These are phyloP conservation scores for Drosophila greeni DNA, from an alignment of 2,888 invertebrate genomes.

Conservation along the genomic window DNA sequence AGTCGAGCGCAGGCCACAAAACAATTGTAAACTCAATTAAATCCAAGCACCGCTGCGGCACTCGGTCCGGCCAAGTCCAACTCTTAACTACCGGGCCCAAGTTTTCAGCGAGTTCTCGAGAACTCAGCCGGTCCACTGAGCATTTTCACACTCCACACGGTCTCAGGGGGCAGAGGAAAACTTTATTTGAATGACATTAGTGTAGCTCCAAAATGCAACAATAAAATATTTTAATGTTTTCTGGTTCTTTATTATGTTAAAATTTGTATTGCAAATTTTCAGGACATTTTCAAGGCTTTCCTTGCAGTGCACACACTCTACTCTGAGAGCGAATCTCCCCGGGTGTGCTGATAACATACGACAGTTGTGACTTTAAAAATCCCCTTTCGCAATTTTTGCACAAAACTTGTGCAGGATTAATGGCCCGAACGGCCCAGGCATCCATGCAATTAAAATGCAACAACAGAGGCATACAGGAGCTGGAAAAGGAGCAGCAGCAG, in stretches of 20 bases:
- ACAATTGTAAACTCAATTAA: constrained; percentile 74
- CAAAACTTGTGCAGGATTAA: constrained; percentile 73
- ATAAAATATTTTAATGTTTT: not conserved
- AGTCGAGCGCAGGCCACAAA: constrained; percentile 55
- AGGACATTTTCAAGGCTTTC: not conserved
- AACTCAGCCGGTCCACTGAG: constrained; percentile 4
- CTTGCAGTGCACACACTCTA: constrained; percentile 5
- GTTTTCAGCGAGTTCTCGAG: constrained; percentile 40
- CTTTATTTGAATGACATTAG: not conserved
- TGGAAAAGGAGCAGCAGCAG: constrained; percentile 7
- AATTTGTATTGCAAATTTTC: not conserved
- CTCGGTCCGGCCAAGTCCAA: constrained; percentile 34
- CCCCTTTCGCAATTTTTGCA: constrained; percentile 66
- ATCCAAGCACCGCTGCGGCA: constrained; percentile 68
- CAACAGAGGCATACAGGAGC: constrained; percentile 45
- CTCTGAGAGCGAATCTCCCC: constrained; percentile 10
- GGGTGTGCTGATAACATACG: constrained; percentile 66
- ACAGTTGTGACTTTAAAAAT: constrained; percentile 73
- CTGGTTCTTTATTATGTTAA: not conserved
- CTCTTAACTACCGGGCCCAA: constrained; percentile 58
- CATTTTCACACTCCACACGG: not conserved
- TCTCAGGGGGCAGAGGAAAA: not conserved
- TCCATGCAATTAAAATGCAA: constrained; percentile 71
- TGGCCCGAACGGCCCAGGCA: constrained; percentile 67
- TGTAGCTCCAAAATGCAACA: not conserved